phyloP scores from a whole-genome alignment of 2,113 vertebrate species.

The Varanus komodoensis region DNA sequence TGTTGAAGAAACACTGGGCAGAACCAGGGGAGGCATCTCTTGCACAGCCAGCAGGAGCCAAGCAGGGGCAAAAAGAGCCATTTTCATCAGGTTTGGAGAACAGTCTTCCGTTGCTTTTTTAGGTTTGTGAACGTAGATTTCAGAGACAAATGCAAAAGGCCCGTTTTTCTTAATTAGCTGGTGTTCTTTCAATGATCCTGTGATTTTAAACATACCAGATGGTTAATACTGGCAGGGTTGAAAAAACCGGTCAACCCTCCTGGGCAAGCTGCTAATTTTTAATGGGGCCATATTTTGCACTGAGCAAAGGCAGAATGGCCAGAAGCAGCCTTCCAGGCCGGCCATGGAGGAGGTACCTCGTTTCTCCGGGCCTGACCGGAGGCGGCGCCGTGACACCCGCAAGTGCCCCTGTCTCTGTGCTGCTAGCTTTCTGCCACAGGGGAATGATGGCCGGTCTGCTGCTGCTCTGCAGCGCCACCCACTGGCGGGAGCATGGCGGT shows the following conservation, averaged over 20 bases:
- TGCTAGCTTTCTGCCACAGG: no score
- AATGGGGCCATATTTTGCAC: not conserved
- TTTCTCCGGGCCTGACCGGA: no score
- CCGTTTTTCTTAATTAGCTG: not conserved
- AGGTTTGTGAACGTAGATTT: not conserved
- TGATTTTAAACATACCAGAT: not conserved
- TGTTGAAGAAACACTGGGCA: not conserved
- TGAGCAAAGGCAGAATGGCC: not conserved
- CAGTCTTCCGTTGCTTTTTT: not conserved
- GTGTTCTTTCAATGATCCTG: not conserved
- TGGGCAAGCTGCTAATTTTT: not conserved
- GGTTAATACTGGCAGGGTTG: not conserved
- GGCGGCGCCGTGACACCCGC: no score
- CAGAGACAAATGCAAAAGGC: not conserved
- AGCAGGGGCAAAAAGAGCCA: not conserved
- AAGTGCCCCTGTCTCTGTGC: no score
- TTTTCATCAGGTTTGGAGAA: not conserved
- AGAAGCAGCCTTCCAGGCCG: not conserved
- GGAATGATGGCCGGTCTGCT: no score
- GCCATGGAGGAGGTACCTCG: no score
- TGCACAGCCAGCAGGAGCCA: not conserved
- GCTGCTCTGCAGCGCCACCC: no score
- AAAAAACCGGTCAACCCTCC: not conserved
- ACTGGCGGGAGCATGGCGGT: no score
- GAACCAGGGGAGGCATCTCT: not conserved